phyloP scores from a whole-genome alignment of 2,113 vertebrate species.

The Pelobates fuscus region DNA sequence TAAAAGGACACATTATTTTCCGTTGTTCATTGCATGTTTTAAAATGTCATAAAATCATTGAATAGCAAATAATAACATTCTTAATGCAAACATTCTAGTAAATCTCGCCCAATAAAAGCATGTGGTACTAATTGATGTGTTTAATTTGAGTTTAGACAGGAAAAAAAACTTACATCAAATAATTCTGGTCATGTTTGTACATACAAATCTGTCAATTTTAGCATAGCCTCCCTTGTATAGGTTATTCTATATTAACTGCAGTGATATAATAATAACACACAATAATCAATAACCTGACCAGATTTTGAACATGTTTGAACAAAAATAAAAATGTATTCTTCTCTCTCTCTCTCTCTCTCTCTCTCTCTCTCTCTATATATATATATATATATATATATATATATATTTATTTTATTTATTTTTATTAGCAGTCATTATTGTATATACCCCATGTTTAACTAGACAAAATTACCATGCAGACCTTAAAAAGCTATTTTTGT shows the following conservation, averaged over 20 bases:
- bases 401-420: not conserved
- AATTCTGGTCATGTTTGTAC: constrained; percentile 20
- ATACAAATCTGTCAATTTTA: constrained; percentile 43
- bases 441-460: no score
- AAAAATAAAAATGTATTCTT: constrained; percentile 17
- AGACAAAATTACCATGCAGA: no score
- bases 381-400: no score
- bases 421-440: not conserved
- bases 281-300: constrained; percentile 22
- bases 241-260: not conserved
- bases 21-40: no score
- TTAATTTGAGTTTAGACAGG: constrained; percentile 58
- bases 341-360: no score
- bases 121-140: constrained; percentile 65
- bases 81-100: constrained; percentile 63
- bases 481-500: no score
- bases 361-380: no score
- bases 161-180: constrained; percentile 53
- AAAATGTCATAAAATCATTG: no score
- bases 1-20: no score
- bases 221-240: not conserved
- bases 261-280: not conserved
- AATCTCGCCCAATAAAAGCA: constrained; percentile 68
- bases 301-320: constrained; percentile 27
- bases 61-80: no score